Base-by-base conservation (phyloP, 2,797 vertebrate species). In the Limosa lapponica region DNA sequence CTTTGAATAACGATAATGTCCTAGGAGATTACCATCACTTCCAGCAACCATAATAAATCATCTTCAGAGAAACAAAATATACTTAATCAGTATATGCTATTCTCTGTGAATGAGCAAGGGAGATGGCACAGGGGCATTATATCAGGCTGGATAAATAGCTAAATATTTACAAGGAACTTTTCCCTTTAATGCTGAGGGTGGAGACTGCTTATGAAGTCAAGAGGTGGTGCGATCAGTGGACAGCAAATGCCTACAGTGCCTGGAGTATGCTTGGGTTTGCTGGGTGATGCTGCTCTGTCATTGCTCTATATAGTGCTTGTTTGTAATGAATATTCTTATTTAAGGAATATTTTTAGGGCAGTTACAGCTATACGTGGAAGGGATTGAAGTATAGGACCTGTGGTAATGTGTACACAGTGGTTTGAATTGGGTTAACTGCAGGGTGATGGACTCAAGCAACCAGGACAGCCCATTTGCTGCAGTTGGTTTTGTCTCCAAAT, bases 181-280 rank as follows among this genome's bases (percentile, higher is more conserved):
- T 30, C 59, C 48, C 54, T 67, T 16, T 2, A 11, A n/a, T 36
- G 64, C 37, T 41, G 34, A 3, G 44, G 44, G 44, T 7, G 41
- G 71, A 54, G 28, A 15, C 32, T 58, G 37, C 37, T 67, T 6
- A 2, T 13, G 46, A 62, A 64, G 57, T 36, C 15, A 13, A 30
- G 32, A 13, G 28, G 9, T 6, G 2, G 52, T 43, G 48, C 54
- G 24, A 13, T 36, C 15, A 34, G 71, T n/a, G 72, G 37, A 22
- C 1, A 5, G 28, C 10, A 37, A 1, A n/a, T 52, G 30, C 3
- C 0, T 8, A 11, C 54, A 28, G 34, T 32, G 34, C 44, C 34
- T 13, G 10, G 11, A 46, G 70, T 23, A 58, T 67, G 41, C 17
- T 24, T 37, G 22, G 34, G 4, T 69, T 39, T 58, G 43, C 59